Evolutionary conservation across 2,113 vertebrate genomes (phyloP), one percentile per base, ranked within the genome.

Genomic region (Caloenas nicobarica): DNA sequence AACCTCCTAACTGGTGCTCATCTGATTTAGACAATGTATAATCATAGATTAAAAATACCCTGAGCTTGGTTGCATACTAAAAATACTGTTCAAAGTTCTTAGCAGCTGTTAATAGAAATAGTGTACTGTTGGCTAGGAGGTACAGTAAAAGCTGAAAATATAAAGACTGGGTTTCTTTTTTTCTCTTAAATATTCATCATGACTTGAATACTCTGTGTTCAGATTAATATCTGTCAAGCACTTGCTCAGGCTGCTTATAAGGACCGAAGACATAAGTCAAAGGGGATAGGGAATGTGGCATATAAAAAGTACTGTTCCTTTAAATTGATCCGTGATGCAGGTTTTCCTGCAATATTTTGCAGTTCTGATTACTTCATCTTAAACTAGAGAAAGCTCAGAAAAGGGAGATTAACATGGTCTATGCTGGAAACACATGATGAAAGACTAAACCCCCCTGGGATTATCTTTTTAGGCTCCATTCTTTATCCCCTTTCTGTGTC

Each of bases 41-140:
- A 95, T 97, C 93, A 92, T 81, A 94, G 95, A 89, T 95, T 92
- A 93, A 95, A 95, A 96, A 94, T 95, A 96, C 71, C 42, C 89
- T 56, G 83, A 89, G 91, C 92, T 93, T 93, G 91, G 77, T 92
- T 96, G 36, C 91, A 70, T 93, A 77, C 90, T 96, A 93, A 96
- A 97, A 97, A 96, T 97, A 93, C 78, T 95, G 94, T 93, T 95
- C 90, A 92, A 91, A 96, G 92, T 93, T 96, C 89, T 95, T 93
- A 83, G 82, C 93, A 97, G 91, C 93, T 96, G 95, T 94, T 96
- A 91, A 92, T 95, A 89, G 89, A 88, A 92, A 91, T 95, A 96
- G 80, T 95, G 96, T 97, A 96, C 93, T 96, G 94, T 96, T 96
- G 95, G 72, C 72, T 88, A 65, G 85, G 87, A 24, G 8, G 78